Conservation (phyloP, 2,888 invertebrate species). For the Syrphus vitripennis region DNA sequence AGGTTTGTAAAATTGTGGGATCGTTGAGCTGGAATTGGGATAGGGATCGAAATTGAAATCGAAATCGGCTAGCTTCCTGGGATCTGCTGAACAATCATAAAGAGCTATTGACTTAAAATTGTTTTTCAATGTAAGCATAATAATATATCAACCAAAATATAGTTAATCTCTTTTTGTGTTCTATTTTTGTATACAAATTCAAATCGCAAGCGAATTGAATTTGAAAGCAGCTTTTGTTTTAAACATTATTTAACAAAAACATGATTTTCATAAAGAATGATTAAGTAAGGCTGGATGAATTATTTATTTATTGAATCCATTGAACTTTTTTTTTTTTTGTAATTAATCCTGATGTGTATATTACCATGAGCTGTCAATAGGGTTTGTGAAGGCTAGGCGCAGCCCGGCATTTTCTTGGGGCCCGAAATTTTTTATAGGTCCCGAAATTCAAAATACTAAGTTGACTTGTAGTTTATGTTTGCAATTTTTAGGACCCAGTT, state of each 20-base stretch:
- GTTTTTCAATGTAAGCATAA: slow-evolving; percentile 1
- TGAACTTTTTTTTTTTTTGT: not conserved
- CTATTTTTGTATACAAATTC: not conserved
- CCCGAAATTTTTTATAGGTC: no score
- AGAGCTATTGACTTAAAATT: slow-evolving; percentile 12
- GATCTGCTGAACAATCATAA: not conserved
- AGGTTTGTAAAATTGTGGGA: not conserved
- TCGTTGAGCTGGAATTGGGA: not conserved
- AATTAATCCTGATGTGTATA: not conserved
- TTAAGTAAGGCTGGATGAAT: not conserved
- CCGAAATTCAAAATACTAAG: no score
- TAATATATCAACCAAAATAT: not conserved
- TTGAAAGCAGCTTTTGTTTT: slow-evolving; percentile 4
- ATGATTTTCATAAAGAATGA: slow-evolving; percentile 2
- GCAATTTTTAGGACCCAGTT: no score
- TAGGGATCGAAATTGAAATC: not conserved
- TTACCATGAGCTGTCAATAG: not conserved
- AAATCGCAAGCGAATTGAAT: not conserved
- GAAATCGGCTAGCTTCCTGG: not conserved
- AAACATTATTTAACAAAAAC: not conserved
- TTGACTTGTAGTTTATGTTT: no score
- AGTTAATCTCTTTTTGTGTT: not conserved
- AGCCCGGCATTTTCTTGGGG: no score
- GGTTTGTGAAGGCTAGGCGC: no score
- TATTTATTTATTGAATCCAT: not conserved